These are phyloP conservation scores for Anguilla marmorata DNA, from an alignment of 2,797 vertebrate genomes.

Conservation along the genomic window DNA sequence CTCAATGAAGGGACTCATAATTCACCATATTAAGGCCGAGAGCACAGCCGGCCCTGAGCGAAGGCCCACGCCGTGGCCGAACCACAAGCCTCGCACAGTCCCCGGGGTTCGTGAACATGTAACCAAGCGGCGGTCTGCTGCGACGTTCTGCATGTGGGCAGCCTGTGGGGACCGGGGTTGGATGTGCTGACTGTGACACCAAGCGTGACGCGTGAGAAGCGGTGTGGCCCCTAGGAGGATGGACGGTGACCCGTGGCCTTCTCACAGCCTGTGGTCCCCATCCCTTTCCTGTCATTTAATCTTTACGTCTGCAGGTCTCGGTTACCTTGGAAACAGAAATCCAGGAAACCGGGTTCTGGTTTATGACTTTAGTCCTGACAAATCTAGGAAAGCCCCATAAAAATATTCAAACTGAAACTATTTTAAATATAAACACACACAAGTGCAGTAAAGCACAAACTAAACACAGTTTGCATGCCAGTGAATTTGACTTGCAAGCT, in stretches of 20 bases:
- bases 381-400: neutral
- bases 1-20: slow-evolving; percentile 31
- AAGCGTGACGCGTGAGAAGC: slow-evolving; percentile 40
- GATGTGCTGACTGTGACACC: neutral
- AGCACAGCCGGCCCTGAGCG: slow-evolving; percentile 45
- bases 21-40: slow-evolving; percentile 43
- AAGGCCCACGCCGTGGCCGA: slow-evolving; percentile 41
- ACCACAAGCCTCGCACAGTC: slow-evolving; percentile 32
- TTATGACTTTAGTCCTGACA: slow-evolving; percentile 22
- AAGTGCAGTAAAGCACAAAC: neutral
- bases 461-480: neutral
- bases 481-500: neutral
- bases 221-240: slow-evolving; percentile 33
- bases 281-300: slow-evolving; percentile 60
- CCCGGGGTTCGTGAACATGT: slow-evolving; percentile 42
- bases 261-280: slow-evolving; percentile 48
- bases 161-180: neutral
- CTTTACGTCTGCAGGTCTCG: slow-evolving; percentile 35
- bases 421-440: neutral
- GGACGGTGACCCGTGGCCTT: slow-evolving; percentile 50
- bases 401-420: neutral
- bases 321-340: slow-evolving; percentile 46
- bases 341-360: slow-evolving; percentile 39
- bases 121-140: neutral
- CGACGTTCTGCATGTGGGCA: neutral